Conservation (phyloP, 2,797 vertebrate genomes). For the Coilia nasus region DNA sequence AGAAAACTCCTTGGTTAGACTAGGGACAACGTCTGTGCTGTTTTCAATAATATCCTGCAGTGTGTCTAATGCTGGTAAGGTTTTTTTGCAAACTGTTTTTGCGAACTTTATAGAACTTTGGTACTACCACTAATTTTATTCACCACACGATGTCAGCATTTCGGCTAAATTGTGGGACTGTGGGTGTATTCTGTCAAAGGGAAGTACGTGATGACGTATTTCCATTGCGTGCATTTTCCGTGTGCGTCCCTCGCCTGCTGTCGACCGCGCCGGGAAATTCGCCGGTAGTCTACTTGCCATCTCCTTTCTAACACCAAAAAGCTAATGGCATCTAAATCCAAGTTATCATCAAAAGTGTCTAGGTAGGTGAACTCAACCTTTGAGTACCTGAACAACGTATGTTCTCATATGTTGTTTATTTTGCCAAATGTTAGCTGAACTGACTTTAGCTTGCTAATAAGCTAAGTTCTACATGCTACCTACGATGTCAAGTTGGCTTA, state of each 20-base stretch:
- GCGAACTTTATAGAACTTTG: no score
- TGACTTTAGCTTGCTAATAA: not conserved
- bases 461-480: not conserved
- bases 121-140: not conserved
- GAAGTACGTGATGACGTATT: not conserved
- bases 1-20: no score
- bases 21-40: no score
- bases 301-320: not conserved
- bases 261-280: not conserved
- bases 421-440: not conserved
- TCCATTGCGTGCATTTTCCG: not conserved
- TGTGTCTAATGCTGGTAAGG: no score
- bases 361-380: not conserved
- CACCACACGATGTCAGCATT: constrained; percentile 10
- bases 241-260: not conserved
- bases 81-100: no score
- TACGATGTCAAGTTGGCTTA: not conserved
- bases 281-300: not conserved
- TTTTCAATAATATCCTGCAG: no score
- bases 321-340: not conserved
- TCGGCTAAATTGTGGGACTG: not conserved
- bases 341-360: not conserved
- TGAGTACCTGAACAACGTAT: not conserved
- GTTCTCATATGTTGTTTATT: not conserved
- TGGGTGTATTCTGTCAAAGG: not conserved